phyloP scores from a whole-genome alignment of 2,888 invertebrate species.

The Agriopis marginaria region DNA sequence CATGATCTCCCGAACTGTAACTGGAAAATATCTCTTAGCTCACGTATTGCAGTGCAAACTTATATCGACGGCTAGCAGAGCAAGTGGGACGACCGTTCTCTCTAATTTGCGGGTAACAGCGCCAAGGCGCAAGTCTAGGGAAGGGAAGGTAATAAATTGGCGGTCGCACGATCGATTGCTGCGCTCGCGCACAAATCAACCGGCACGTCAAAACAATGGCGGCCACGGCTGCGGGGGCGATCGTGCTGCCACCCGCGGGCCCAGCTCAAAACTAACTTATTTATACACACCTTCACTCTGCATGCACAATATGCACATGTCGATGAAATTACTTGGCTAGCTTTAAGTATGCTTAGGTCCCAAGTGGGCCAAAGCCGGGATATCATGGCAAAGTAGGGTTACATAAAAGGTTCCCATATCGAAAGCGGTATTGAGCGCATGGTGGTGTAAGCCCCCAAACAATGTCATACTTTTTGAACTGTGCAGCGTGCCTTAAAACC shows the following conservation, averaged over 20 bases:
- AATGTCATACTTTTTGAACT: too few species aligned
- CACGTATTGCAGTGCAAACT: conserved; percentile 47
- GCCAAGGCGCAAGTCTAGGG: conserved; percentile 63
- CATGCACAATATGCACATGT: conserved; percentile 37
- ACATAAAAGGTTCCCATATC: too few species aligned
- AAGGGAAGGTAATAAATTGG: conserved; percentile 79
- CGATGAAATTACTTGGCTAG: conserved; percentile 45
- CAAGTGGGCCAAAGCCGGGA: too few species aligned
- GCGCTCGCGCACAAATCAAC: conserved; percentile 80
- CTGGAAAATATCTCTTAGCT: conserved; percentile 40
- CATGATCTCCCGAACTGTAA: conserved; percentile 42
- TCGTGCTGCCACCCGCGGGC: conserved; percentile 73
- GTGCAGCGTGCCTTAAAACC: too few species aligned
- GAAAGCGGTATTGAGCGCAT: too few species aligned
- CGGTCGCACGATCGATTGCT: conserved; percentile 69
- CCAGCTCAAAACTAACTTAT: conserved; percentile 64
- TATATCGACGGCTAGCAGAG: conserved; percentile 53
- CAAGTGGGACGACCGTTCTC: conserved; percentile 70
- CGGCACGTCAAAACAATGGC: conserved; percentile 77
- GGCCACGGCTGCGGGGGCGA: conserved; percentile 75
- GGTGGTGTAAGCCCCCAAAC: too few species aligned
- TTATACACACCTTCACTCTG: conserved; percentile 10
- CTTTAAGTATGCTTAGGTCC: not conserved
- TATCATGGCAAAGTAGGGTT: too few species aligned
- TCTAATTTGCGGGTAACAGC: conserved; percentile 70